Conservation (phyloP, 2,113 vertebrate species). For the Indicator maculatus region DNA sequence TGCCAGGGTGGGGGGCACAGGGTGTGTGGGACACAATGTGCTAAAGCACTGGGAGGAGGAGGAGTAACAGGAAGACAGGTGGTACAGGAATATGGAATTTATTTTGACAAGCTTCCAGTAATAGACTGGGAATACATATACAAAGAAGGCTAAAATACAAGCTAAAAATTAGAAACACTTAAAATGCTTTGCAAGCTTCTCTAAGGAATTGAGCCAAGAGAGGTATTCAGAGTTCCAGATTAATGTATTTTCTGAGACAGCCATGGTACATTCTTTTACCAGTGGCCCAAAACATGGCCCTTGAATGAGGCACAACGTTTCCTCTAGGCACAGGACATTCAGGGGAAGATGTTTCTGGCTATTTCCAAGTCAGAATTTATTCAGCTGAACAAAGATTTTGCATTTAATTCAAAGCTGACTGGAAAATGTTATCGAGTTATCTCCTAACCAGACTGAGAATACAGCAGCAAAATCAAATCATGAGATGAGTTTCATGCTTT, state of each 20-base stretch:
- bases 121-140: not conserved
- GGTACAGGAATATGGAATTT: not conserved
- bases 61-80: not conserved
- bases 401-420: constrained; percentile 55
- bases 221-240: not conserved
- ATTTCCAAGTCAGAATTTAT: not conserved
- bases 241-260: not conserved
- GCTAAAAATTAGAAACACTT: not conserved
- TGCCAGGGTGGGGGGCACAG: fast-evolving
- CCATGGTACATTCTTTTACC: not conserved
- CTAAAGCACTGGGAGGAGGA: not conserved
- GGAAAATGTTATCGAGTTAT: constrained; percentile 55
- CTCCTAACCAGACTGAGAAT: constrained; percentile 40
- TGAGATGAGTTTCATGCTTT: constrained; percentile 38
- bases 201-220: not conserved
- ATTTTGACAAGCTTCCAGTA: not conserved
- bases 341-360: not conserved
- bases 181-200: not conserved
- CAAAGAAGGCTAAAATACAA: not conserved
- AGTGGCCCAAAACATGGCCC: not conserved
- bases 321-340: not conserved
- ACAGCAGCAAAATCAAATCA: constrained; percentile 62
- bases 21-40: not conserved
- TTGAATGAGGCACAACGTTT: not conserved
- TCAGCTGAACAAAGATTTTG: constrained; percentile 43